A percentile compares a stretch with the other conserved stretches of the same genome.
These are phyloP conservation scores for Willowsia nigromaculata DNA, from an alignment of 2,888 invertebrate species.

Conservation along the genomic window DNA sequence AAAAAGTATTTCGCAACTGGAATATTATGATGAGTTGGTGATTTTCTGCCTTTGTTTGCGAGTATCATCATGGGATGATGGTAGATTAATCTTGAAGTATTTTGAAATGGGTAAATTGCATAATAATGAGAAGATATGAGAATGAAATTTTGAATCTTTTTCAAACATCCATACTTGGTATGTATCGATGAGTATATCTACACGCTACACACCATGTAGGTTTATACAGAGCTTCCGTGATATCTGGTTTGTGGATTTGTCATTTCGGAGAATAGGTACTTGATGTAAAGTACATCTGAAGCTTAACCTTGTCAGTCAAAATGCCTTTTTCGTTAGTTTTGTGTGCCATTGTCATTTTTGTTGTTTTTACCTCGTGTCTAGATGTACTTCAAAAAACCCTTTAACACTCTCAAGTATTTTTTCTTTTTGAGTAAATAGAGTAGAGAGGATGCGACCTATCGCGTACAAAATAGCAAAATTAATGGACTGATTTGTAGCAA, in stretches of 20 bases:
- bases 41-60: neutral
- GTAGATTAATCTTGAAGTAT: neutral
- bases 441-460: too few species aligned
- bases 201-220: too few species aligned
- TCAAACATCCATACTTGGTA: neutral
- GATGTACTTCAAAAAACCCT: neutral
- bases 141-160: neutral
- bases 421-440: too few species aligned
- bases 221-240: neutral
- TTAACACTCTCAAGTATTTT: neutral
- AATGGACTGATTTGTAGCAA: too few species aligned
- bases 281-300: too few species aligned
- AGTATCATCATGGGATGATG: neutral
- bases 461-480: too few species aligned
- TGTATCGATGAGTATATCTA: neutral
- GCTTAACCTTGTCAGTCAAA: constrained; percentile 24
- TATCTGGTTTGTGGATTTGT: too few species aligned
- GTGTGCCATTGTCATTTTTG: neutral
- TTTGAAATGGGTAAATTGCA: constrained; percentile 34
- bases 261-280: too few species aligned
- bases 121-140: neutral
- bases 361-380: neutral
- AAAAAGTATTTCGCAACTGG: constrained; percentile 40
- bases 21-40: constrained; percentile 13
- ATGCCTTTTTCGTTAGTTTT: neutral